Evolutionary conservation across 2,888 invertebrate genomes (phyloP).

Genomic region (Euplexia lucipara): DNA sequence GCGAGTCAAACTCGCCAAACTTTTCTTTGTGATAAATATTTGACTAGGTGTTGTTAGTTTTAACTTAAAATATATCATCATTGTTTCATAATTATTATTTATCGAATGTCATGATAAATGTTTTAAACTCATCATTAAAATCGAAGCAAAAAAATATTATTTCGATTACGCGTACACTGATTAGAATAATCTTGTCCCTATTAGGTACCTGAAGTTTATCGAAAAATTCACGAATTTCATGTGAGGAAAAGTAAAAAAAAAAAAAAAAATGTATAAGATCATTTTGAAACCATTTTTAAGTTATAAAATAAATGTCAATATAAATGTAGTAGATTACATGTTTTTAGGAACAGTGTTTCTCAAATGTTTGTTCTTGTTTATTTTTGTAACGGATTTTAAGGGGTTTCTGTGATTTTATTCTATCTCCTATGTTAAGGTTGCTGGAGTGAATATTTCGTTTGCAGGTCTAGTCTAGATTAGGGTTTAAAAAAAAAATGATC

Average conservation of each 20-base stretch:
- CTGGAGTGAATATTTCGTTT: constrained; percentile 76
- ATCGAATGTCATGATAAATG: constrained; percentile 50
- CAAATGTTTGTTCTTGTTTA: constrained; percentile 82
- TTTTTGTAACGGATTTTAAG: constrained; percentile 74
- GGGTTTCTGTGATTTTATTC: constrained; percentile 83
- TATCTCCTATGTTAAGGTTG: constrained; percentile 75
- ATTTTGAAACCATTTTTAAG: constrained; percentile 64
- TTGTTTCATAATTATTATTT: constrained; percentile 62
- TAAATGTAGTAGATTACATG: constrained; percentile 56
- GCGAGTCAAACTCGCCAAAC: constrained; percentile 78
- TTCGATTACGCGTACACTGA: constrained; percentile 59
- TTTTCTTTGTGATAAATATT: constrained; percentile 80
- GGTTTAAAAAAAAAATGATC: constrained; percentile 76
- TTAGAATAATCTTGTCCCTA: constrained; percentile 79
- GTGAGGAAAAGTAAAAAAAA: constrained; percentile 56
- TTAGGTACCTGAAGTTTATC: constrained; percentile 87
- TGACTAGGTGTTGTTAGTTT: constrained; percentile 63
- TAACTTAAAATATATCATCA: constrained; percentile 55
- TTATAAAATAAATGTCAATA: constrained; percentile 67
- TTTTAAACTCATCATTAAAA: constrained; percentile 61
- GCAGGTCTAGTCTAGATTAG: constrained; percentile 88
- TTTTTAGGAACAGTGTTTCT: constrained; percentile 88
- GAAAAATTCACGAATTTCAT: constrained; percentile 70
- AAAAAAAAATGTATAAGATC: constrained; percentile 62
- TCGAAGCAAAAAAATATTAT: constrained; percentile 51